phyloP scores from a whole-genome alignment of 2,888 invertebrate genomes.

The Ischnus inquisitorius region DNA sequence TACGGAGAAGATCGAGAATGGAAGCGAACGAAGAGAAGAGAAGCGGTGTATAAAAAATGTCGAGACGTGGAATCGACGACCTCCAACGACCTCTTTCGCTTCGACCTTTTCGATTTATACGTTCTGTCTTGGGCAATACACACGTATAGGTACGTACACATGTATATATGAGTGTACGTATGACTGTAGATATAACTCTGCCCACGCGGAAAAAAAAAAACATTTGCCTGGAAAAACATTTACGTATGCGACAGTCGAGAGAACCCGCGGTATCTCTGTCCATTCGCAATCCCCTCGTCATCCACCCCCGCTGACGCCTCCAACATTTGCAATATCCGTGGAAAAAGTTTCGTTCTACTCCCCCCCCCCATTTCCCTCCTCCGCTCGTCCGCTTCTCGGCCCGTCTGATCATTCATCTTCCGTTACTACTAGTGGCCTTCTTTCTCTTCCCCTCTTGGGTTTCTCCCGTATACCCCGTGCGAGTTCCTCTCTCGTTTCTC shows the following conservation, averaged over 20 bases:
- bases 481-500: neutral
- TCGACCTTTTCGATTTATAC: conserved; percentile 38
- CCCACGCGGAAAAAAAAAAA: conserved; percentile 44
- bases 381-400: conserved; percentile 18
- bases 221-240: conserved; percentile 49
- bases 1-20: neutral
- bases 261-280: conserved; percentile 1
- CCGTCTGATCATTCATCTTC: conserved; percentile 67
- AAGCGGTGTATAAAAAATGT: conserved; percentile 9
- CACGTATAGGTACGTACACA: neutral
- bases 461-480: neutral
- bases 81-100: conserved; percentile 44
- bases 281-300: conserved; percentile 24
- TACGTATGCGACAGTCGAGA: conserved; percentile 44
- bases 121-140: neutral
- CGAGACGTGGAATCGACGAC: conserved; percentile 36
- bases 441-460: neutral
- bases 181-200: conserved; percentile 4
- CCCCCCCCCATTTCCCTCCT: neutral
- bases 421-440: conserved; percentile 57
- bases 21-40: neutral
- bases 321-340: conserved; percentile 35
- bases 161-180: neutral
- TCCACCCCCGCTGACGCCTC: conserved; percentile 31
- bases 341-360: conserved; percentile 22